A percentile compares a stretch with the other conserved stretches of the same genome.
phyloP scores from a whole-genome alignment of 2,797 vertebrate species.

The Syngnathus rostellatus region DNA sequence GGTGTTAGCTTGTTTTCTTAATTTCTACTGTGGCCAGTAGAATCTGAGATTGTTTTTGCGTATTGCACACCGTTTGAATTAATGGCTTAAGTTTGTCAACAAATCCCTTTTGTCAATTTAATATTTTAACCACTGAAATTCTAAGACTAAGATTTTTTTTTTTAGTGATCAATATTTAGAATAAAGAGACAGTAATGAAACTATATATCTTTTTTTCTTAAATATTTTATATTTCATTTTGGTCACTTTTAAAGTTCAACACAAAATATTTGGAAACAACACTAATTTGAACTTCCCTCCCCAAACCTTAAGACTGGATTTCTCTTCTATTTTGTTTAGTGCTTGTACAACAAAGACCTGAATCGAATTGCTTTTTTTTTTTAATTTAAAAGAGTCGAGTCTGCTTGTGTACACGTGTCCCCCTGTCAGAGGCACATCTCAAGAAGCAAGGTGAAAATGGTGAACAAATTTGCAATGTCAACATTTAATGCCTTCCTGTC shows the following conservation, averaged over 20 bases:
- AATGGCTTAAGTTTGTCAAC: not conserved
- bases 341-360: not conserved
- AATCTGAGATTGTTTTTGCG: conserved; percentile 4
- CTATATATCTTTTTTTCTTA: not conserved
- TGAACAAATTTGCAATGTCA: not conserved
- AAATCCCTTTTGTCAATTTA: not conserved
- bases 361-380: not conserved
- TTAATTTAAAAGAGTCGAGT: not conserved
- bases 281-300: not conserved
- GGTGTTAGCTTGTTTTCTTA: conserved; percentile 32
- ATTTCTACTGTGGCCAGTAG: conserved; percentile 24
- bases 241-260: not conserved
- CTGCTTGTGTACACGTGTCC: not conserved
- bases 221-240: not conserved
- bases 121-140: no score
- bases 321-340: not conserved
- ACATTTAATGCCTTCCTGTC: conserved; percentile 1
- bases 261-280: not conserved
- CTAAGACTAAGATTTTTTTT: no score
- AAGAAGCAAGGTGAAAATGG: not conserved
- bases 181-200: no score
- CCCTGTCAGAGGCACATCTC: not conserved
- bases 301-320: not conserved
- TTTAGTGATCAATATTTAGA: no score
- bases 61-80: no score